These are phyloP conservation scores for Penaeus vannamei DNA, from an alignment of 1,140 invertebrate species.

Conservation along the genomic window DNA sequence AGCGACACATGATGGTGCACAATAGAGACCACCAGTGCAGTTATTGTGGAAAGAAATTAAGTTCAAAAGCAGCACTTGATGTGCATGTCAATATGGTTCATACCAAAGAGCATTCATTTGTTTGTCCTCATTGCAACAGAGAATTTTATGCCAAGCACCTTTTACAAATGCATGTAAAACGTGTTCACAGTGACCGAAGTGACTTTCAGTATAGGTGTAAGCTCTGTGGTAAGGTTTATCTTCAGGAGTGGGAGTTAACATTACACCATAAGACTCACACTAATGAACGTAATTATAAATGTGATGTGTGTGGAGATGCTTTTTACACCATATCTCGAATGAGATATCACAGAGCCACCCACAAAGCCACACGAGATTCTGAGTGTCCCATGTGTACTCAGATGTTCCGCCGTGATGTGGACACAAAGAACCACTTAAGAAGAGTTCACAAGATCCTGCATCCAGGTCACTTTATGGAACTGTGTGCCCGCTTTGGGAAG, in stretches of 20 bases:
- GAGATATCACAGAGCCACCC: conserved; percentile 58
- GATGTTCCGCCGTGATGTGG: conserved; percentile 61
- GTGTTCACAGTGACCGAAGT: conserved; percentile 61
- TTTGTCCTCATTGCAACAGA: conserved; percentile 44
- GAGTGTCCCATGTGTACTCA: conserved; percentile 58
- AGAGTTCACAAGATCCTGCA: conserved; percentile 59
- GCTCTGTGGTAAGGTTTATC: conserved; percentile 53
- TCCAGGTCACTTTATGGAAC: conserved; percentile 58
- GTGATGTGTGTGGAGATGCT: conserved; percentile 59
- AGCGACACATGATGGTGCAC: conserved; percentile 55
- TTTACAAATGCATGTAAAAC: conserved; percentile 59
- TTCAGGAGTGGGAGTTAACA: conserved; percentile 61
- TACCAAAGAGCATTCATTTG: conserved; percentile 50
- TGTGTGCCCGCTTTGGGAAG: conserved; percentile 49
- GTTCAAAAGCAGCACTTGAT: conserved; percentile 60
- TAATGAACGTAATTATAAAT: conserved; percentile 62
- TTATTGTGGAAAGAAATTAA: conserved; percentile 43
- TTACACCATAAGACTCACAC: conserved; percentile 61
- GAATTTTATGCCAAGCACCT: conserved; percentile 62
- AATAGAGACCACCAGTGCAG: conserved; percentile 48
- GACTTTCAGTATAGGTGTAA: conserved; percentile 56
- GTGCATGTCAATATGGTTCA: conserved; percentile 62
- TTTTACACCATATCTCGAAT: conserved; percentile 60
- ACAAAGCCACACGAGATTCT: conserved; percentile 59
- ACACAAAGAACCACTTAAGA: conserved; percentile 59